Base-by-base conservation (phyloP, 2,113 vertebrate species). In the Chloropsis cyanopogon region DNA sequence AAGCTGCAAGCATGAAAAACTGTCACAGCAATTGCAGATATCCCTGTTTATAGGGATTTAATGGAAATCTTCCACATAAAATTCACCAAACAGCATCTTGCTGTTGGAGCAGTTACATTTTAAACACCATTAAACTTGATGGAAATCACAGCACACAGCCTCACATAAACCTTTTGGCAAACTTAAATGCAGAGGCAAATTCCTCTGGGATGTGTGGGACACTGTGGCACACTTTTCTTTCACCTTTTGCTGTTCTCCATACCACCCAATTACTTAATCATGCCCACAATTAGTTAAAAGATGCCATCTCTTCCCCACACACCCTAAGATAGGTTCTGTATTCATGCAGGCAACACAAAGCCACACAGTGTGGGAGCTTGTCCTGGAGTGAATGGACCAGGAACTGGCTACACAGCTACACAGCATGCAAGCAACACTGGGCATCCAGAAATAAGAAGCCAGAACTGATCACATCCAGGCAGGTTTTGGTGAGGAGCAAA, bases 101-200 rank as follows among this genome's bases (percentile, higher is more conserved):
- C 22, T 87, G 1, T 77, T 72, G 59, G 54, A 87, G 86, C 35
- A 65, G 37, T 69, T 82, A 25, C 28, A 39, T 91, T 95, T 89
- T 82, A 80, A 93, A 77, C 54, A 72, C 15, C 54, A 85, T 63
- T 88, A 96, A 95, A 90, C 35, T 20, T 77, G 66, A 52, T 3
- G 0, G 63, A 88, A 95, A 73, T 86, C 46, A 73, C 54, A 82
- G 59, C 29, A 42, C 24, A 80, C 21, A 50, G 31, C 39, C 50
- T 57, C 29, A 63, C 14, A 91, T 70, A 90, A 94, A 61, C 37
- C 28, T 82, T 88, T 33, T 60, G n/a, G n/a, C 16, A 91, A 87
- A 80, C 19, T 50, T 54, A 70, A 80, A 82, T 1, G 2, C 0
- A 0, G 42, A 82, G 17, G 19, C 4, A 47, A 60, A 53, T 66